These are phyloP conservation scores for Drosophila pseudoobscura DNA, from an alignment of 1,140 invertebrate genomes.

Conservation along the genomic window DNA sequence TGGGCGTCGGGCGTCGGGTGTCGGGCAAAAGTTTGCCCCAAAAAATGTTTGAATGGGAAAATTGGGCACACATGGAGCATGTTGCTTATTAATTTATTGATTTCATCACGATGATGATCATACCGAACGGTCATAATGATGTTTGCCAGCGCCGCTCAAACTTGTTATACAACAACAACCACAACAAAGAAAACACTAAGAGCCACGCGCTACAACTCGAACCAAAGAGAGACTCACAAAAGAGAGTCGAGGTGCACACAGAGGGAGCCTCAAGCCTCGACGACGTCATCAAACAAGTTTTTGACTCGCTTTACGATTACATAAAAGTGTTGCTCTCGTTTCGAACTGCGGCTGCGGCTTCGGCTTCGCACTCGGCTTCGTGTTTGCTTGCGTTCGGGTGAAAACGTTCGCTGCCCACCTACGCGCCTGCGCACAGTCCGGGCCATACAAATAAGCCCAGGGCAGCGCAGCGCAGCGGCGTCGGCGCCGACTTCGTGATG, in stretches of 20 bases:
- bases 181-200: slow-evolving; percentile 16
- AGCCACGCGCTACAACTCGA: slow-evolving; percentile 67
- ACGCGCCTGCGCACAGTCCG: slow-evolving; percentile 39
- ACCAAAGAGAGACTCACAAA: slow-evolving; percentile 41
- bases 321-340: slow-evolving; percentile 77
- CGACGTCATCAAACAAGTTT: slow-evolving; percentile 77
- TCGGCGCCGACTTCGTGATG: slow-evolving; percentile 14
- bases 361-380: slow-evolving; percentile 22
- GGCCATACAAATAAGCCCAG: slow-evolving; percentile 47
- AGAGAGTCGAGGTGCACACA: slow-evolving; percentile 23
- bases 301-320: slow-evolving; percentile 61
- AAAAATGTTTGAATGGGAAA: slow-evolving; percentile 59
- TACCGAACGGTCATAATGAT: slow-evolving; percentile 18
- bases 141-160: slow-evolving; percentile 22
- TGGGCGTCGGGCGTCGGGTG: too few species aligned
- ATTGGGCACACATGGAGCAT: slow-evolving; percentile 61
- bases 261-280: slow-evolving; percentile 17
- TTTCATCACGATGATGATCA: slow-evolving; percentile 41
- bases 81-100: slow-evolving; percentile 72
- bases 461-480: slow-evolving; percentile 3
- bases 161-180: slow-evolving; percentile 69
- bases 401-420: slow-evolving; percentile 48
- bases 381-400: slow-evolving; percentile 45
- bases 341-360: slow-evolving; percentile 16
- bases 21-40: slow-evolving; percentile 45